Conservation (phyloP, 2,888 invertebrate species). For the Girardia tigrina region DNA sequence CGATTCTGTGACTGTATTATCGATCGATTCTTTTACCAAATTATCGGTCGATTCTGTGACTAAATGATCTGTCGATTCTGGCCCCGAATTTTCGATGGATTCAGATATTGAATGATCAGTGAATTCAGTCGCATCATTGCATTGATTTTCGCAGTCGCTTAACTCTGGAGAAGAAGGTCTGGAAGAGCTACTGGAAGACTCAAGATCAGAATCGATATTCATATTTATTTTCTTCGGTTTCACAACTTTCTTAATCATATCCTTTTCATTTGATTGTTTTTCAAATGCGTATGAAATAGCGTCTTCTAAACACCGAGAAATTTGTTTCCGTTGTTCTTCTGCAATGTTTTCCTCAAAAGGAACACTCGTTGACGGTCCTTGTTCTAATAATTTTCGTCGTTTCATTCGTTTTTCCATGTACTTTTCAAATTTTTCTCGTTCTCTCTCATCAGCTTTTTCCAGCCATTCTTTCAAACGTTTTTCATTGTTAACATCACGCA, state of each 20-base stretch:
- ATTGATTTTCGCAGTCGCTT: too few relatives aligned
- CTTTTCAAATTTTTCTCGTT: constrained; percentile 26
- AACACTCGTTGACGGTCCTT: constrained; percentile 24
- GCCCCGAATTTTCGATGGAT: too few relatives aligned
- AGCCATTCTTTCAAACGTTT: constrained; percentile 65
- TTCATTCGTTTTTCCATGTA: constrained; percentile 31
- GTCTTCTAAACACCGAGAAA: constrained; percentile 24
- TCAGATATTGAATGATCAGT: too few relatives aligned
- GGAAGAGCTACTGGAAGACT: background rate
- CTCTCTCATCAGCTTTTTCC: background rate
- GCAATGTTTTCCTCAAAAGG: constrained; percentile 24
- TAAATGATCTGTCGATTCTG: too few relatives aligned
- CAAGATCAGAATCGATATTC: background rate
- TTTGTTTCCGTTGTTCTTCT: constrained; percentile 28
- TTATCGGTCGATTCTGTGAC: too few relatives aligned
- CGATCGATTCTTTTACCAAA: too few relatives aligned
- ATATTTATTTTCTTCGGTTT: background rate
- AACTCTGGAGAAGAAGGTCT: too few relatives aligned
- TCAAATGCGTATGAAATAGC: constrained; percentile 21
- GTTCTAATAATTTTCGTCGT: constrained; percentile 28
- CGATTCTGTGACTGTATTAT: too few relatives aligned
- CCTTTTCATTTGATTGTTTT: background rate
- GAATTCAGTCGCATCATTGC: too few relatives aligned
- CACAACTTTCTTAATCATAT: background rate
- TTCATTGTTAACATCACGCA: constrained; percentile 92